A percentile compares a stretch with the other conserved stretches of the same genome.
Conservation (phyloP, 1,140 invertebrate genomes). For the Papilio helenus region DNA sequence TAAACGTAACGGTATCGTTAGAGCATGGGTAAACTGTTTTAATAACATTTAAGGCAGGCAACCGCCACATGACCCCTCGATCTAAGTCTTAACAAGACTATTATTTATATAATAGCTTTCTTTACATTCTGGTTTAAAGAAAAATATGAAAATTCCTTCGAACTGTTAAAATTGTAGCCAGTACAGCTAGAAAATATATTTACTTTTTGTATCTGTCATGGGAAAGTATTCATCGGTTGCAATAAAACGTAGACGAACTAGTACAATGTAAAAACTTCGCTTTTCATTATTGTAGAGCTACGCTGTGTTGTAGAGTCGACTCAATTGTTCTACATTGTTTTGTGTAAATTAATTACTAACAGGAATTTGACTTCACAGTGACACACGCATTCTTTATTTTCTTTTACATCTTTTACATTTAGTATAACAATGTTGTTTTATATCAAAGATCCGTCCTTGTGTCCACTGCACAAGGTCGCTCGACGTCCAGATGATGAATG, state of each 20-base stretch:
- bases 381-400: neutral
- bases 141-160: too few species aligned
- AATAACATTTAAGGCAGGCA: too few species aligned
- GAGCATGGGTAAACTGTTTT: too few species aligned
- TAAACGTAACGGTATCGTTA: too few species aligned
- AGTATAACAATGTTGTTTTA: neutral
- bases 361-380: neutral
- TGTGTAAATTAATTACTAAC: neutral
- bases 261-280: neutral
- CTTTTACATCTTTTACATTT: too few species aligned
- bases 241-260: neutral
- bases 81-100: too few species aligned
- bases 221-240: neutral
- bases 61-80: too few species aligned
- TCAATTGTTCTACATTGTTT: constrained; percentile 6
- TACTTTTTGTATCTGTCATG: neutral
- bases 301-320: neutral
- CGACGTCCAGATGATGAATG: neutral
- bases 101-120: too few species aligned
- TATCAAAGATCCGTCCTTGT: neutral
- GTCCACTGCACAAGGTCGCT: neutral
- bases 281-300: neutral
- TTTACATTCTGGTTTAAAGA: too few species aligned
- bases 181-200: neutral
- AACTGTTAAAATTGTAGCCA: too few species aligned